Base-by-base conservation (phyloP, 2,888 invertebrate genomes). In the Toxonevra muliebris region DNA sequence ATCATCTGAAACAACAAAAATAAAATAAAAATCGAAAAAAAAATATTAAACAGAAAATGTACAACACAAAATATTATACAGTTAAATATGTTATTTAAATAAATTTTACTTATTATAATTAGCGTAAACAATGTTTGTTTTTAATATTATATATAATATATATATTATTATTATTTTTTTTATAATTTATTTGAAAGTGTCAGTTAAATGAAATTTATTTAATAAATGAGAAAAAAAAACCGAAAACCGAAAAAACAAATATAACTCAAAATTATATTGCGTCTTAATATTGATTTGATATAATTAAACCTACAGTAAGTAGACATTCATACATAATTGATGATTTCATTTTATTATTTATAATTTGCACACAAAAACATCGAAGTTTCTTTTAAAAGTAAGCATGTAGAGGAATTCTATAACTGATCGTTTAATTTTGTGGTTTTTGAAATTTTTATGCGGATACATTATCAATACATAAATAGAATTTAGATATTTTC, bases 121-220 rank as follows among this genome's bases (percentile, higher is more conserved):
- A 73, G 74, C 68, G 67, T 69, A 71, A 71, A 15, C 48, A 48
- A 70, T 63, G 41, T 70, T 71, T 74, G 53, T 53, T 17, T 53
- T 17, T 12, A 11, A 17, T 53, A 19, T 19, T 19, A 17, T 17
- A 19, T 53, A 17, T 53, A 15, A 19, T n/a, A 42, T 17, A 42
- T 54, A 59, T 17, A 50, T 59, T 54, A 20, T 69, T 50, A 50
- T 76, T 70, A 74, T 73, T 75, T 76, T 75, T 63, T 66, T 68
- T 58, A 75, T 74, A 63, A 76, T 73, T 77, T 63, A 57, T 65
- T 69, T 65, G 42, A 66, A 69, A 74, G 70, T 76, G 73, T 73
- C 74, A 74, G 77, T 79, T 78, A 73, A 75, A 76, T 74, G 64
- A 57, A 48, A 57, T 57, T 57, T 48, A 57, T 64, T 48, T 57